These are phyloP conservation scores for Amphipyra tragopoginis DNA, from an alignment of 2,888 invertebrate genomes.

Conservation along the genomic window DNA sequence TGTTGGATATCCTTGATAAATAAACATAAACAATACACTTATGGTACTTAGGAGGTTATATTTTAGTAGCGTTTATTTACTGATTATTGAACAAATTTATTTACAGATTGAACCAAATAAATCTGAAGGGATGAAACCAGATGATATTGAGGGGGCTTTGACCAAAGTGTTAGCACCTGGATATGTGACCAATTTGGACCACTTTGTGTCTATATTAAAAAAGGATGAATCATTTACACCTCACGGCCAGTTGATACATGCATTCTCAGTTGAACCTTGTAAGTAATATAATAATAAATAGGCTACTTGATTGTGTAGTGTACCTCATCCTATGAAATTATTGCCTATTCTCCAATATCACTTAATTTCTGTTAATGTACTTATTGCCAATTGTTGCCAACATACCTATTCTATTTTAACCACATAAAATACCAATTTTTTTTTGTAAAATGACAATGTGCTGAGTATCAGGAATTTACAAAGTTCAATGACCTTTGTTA, in stretches of 20 bases:
- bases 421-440: no score
- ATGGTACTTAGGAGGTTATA: slow-evolving; percentile 26
- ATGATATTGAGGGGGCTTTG: slow-evolving; percentile 93
- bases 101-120: slow-evolving; percentile 88
- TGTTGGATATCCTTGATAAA: no score
- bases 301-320: no score
- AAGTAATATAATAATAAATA: slow-evolving; percentile 56
- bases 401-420: no score
- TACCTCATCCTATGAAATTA: no score
- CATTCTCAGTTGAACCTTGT: slow-evolving; percentile 88
- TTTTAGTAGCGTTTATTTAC: neutral
- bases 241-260: slow-evolving; percentile 92
- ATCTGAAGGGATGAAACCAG: slow-evolving; percentile 91
- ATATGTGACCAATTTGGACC: slow-evolving; percentile 92
- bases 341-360: no score
- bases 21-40: no score
- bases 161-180: slow-evolving; percentile 92
- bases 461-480: no score
- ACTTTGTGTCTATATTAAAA: slow-evolving; percentile 92
- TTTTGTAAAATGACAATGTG: no score
- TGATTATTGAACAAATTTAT: neutral
- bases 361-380: no score
- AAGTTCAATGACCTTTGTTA: no score
- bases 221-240: slow-evolving; percentile 95
- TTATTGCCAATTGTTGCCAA: no score